Evolutionary conservation across 2,797 vertebrate species (phyloP), one percentile per base, ranked within the genome.

Genomic region (Acipenser oxyrinchus): DNA sequence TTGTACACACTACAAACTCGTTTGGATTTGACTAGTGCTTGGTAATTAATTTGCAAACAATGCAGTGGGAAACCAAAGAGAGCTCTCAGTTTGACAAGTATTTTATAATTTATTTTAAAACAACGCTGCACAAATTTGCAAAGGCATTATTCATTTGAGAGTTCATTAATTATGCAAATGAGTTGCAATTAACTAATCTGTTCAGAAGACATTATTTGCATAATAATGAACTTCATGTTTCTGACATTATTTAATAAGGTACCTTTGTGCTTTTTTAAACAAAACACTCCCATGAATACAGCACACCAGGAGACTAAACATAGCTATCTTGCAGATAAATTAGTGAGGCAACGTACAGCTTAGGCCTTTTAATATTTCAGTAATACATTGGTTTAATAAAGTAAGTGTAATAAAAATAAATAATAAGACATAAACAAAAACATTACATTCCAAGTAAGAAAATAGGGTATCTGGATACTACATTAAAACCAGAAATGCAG

Each of bases 91-190:
- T 89, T 90, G 88, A 89, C 86, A 87, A 83, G 85, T 90, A 88
- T 90, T 90, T 89, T 91, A 91, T 93, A 91, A 92, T 92, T 93
- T 93, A 92, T 93, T 92, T 92, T 87, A 84, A 89, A 90, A 89
- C 86, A 88, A 86, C 88, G 82, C 87, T 82, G 85, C 87, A 85
- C 88, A 91, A 91, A 92, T 91, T 88, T 91, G 85, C 89, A 84
- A 91, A 91, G 87, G 85, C 89, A 92, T 92, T 92, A 93, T 91
- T 92, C 91, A 93, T 93, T 89, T 81, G 88, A 92, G 89, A 92
- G 89, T 92, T 94, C 90, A 94, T 94, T 93, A 93, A 93, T 94
- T 94, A 94, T 94, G 92, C 85, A 94, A 93, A 94, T 94, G 85
- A 89, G 84, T 84, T 89, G 86, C 91, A 94, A 93, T 94, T 94